Conservation (phyloP, 2,888 invertebrate species). For the Hydroisotoma schaefferi region DNA sequence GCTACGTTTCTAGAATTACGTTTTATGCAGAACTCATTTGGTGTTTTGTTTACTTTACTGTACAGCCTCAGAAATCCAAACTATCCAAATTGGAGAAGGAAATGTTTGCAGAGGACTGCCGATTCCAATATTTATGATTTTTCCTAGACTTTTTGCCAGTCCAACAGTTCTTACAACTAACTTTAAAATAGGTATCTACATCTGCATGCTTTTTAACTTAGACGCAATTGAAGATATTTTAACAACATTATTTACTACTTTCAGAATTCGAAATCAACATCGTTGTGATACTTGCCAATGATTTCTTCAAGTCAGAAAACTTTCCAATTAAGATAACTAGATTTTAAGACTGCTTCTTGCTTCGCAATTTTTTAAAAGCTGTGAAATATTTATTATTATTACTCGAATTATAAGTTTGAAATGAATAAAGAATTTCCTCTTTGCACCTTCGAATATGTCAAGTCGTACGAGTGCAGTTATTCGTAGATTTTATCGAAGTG, state of each 20-base stretch:
- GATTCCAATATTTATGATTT: slow-evolving; percentile 91
- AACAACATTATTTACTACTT: slow-evolving; percentile 51
- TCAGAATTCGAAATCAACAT: slow-evolving; percentile 93
- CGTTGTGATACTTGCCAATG: slow-evolving; percentile 86
- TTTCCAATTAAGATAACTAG: slow-evolving; percentile 71
- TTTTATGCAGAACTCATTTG: too few species aligned
- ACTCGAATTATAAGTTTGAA: too few species aligned
- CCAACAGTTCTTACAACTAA: slow-evolving; percentile 84
- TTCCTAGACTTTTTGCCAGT: slow-evolving; percentile 91
- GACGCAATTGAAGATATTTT: background rate
- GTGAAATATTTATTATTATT: too few species aligned
- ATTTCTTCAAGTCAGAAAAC: slow-evolving; percentile 90
- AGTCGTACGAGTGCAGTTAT: too few species aligned
- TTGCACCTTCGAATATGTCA: too few species aligned
- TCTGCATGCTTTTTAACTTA: background rate
- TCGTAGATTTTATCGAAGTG: too few species aligned
- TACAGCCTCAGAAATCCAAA: slow-evolving; percentile 93
- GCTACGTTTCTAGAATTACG: background rate
- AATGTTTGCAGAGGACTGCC: slow-evolving; percentile 75
- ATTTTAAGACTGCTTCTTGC: too few species aligned
- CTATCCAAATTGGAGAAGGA: slow-evolving; percentile 94
- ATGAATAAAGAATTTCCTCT: too few species aligned
- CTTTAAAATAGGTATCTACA: slow-evolving; percentile 82
- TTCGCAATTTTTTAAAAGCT: too few species aligned
- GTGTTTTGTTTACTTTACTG: slow-evolving; percentile 4